These are phyloP conservation scores for Electrona antarctica DNA, from an alignment of 2,113 vertebrate genomes.

Conservation along the genomic window DNA sequence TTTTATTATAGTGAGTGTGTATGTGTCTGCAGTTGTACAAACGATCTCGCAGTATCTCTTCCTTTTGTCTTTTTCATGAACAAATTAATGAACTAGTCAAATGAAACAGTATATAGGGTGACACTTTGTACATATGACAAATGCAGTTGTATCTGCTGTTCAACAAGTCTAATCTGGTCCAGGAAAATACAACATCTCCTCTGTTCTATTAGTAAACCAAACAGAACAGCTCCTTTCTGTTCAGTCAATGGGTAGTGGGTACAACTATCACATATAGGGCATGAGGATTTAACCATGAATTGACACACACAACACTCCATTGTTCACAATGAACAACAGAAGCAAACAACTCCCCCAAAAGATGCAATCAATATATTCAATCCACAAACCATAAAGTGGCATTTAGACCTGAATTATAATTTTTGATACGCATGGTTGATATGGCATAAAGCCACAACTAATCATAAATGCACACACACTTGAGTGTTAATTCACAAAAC, in stretches of 20 bases:
- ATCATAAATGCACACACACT: neutral
- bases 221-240: conserved; percentile 52
- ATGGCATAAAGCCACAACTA: too few species aligned
- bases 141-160: neutral
- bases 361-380: too few species aligned
- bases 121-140: neutral
- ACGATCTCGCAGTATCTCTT: too few species aligned
- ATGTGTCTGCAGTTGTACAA: too few species aligned
- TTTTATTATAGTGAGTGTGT: too few species aligned
- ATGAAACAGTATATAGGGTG: neutral
- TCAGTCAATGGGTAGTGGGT: conserved; percentile 37
- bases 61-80: too few species aligned
- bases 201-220: conserved; percentile 40
- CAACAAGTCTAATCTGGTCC: conserved; percentile 28
- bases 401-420: too few species aligned
- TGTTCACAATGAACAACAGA: conserved; percentile 53
- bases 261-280: conserved; percentile 53
- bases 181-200: conserved; percentile 42
- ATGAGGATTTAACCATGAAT: conserved; percentile 59
- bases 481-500: neutral
- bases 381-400: too few species aligned
- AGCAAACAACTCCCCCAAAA: conserved; percentile 1
- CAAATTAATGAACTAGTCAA: too few species aligned
- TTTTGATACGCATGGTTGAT: too few species aligned
- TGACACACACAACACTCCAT: conserved; percentile 59